Evolutionary conservation across 1,140 invertebrate genomes (phyloP), one percentile per base, ranked within the genome.

Genomic region (Drosophila quadrilineata): DNA sequence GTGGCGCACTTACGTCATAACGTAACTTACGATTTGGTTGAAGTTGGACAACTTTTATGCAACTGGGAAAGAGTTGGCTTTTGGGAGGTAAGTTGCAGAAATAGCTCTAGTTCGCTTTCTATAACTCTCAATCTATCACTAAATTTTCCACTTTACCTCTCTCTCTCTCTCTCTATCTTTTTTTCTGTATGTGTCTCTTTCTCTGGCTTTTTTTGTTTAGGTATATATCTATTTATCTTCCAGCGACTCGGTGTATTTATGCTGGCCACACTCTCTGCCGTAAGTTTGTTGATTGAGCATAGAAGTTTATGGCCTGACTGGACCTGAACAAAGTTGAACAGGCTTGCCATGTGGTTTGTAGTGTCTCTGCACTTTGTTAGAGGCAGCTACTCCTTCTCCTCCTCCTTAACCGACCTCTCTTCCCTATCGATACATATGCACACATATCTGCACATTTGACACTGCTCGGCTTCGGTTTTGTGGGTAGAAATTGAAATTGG

Each of bases 401-500:
- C 9, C 35, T 28, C 6, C 5, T 4, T 41, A 12, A 35, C 19
- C 26, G 4, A 29, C 1, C 16, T 21, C 29, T 8, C 46, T n/a
- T 12, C 0, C 29, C 5, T 49, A 6, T 45, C 22, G 17, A 28
- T 17, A n/a, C n/a, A n/a, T n/a, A n/a, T 10, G 22, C 26, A 9
- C n/a, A 38, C 41, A 58, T 17, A 43, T 57, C 58, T 65, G 62
- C 41, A 58, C 22, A 43, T 57, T 65, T 65, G 62, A 58, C 43
- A 65, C 49, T n/a, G n/a, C n/a, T 58, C 58, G 62, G 6, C 62
- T 49, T 65, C n/a, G n/a, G n/a, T 49, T 46, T 48, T 49, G 62
- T 49, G 62, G 62, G 6, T 26, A 71, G 65, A n/a, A n/a, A 82
- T 82, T 75, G 75, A 75, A 80, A 82, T 82, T 59, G 76, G 36